Evolutionary conservation across 2,797 vertebrate genomes (phyloP), one percentile per base, ranked within the genome.

Genomic region (Pyrocephalus nanus): DNA sequence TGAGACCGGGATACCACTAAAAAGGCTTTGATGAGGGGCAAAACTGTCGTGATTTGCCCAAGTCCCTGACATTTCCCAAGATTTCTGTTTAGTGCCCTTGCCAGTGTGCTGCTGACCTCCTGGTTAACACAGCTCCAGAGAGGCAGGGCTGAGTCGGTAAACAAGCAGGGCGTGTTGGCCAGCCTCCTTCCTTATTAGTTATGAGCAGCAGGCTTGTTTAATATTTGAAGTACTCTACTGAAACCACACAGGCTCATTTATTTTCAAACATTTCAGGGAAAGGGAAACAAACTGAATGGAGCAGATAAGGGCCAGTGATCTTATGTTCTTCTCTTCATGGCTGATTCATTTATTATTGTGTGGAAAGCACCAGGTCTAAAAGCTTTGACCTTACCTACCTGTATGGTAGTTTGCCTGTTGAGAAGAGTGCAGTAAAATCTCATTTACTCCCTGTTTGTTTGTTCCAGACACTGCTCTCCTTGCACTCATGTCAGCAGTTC

Each of bases 211-310:
- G 86, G 19, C 26, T 40, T 2, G 19, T 90, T 91, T 79, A 51
- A 23, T 60, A 47, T 60, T 69, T 69, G 71, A 84, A 90, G 61
- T 20, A 18, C 70, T 89, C 66, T 55, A 1, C 70, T 55, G 64
- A 29, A 90, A 80, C 16, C 43, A 15, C 73, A 43, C 21, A 26
- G 65, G 72, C 75, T 95, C 25, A 1, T 80, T 85, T 86, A 3
- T 84, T 84, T 83, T 19, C 66, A 69, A 83, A 55, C 73, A 64
- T 78, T 86, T 80, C 58, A 15, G 75, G 89, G 85, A 83, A 86
- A 6, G 10, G 54, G 79, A 94, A 95, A n/a, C n/a, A 10, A 76
- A n/a, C 21, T 0, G 12, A 90, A 72, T 14, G 11, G 90, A 90
- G 90, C 32, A 53, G 53, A 43, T 53, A 64, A 88, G 45, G 23